Evolutionary conservation across 2,113 vertebrate genomes (phyloP), one percentile per base, ranked within the genome.

Genomic region (Oreotrochilus melanogaster): DNA sequence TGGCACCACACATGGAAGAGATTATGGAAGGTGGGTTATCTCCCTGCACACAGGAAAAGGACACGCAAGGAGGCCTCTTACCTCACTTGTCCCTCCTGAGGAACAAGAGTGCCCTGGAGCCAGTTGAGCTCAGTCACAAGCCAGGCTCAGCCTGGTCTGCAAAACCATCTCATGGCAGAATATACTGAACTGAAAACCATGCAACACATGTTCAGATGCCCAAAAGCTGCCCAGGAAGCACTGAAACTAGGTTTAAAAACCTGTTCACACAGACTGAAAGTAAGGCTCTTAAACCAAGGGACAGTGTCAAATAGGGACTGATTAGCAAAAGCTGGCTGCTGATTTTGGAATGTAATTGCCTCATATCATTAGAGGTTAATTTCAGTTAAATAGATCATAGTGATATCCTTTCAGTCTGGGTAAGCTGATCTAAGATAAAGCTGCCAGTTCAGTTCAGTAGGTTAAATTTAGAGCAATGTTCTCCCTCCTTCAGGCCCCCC

Each of bases 401-500:
- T 1, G 14, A 74, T 89, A 89, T 95, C 76, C 73, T 88, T 90
- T 92, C 93, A 85, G 47, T 58, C 43, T 78, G 39, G 66, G 73
- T 87, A 97, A 96, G 66, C 48, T 86, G 88, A 74, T 88, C 48
- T 88, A 73, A 76, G 72, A 51, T 84, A 33, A 85, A 88, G 82
- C 78, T 92, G 92, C 78, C 87, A 92, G 50, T 92, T 75, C 87
- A 92, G 50, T 93, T 75, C 51, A 73, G 90, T 87, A 83, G 69
- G 93, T 94, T 95, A 91, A 91, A 89, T 89, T 88, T 85, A 94
- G 78, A 93, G 57, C 62, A 85, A 89, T 57, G 13, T 37, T 87
- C 88, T 95, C 95, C 61, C 76, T 97, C 86, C 67, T 95, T 76
- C 72, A 60, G 66, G 47, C 65, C 64, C 61, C 62, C 56, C 61